Evolutionary conservation across 2,113 vertebrate species (phyloP).

Genomic region (Megaceryle maxima): DNA sequence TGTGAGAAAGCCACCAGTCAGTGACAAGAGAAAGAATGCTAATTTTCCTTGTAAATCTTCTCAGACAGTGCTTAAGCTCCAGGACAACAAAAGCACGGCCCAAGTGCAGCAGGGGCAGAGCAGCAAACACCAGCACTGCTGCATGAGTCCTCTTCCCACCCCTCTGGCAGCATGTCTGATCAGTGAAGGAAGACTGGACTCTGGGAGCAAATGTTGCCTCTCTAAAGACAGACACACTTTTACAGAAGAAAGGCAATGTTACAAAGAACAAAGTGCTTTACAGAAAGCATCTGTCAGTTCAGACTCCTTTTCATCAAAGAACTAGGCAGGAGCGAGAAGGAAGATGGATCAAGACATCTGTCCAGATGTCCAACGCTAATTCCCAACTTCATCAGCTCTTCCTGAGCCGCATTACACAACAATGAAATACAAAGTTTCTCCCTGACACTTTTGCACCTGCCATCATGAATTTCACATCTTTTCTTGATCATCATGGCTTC

Average conservation of each 20-base stretch:
- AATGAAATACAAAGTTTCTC: not conserved
- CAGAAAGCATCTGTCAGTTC: fast-evolving
- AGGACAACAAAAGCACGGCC: not conserved
- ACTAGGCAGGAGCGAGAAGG: not conserved
- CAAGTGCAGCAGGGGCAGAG: not conserved
- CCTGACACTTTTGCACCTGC: not conserved
- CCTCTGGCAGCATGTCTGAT: not conserved
- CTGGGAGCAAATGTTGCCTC: not conserved
- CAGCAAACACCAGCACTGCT: fast-evolving
- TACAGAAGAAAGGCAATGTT: not conserved
- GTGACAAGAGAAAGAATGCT: not conserved
- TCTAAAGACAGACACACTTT: not conserved
- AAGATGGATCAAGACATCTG: not conserved
- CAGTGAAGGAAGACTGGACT: not conserved
- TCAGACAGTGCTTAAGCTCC: not conserved
- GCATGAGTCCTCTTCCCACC: not conserved
- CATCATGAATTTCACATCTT: not conserved
- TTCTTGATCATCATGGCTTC: not conserved
- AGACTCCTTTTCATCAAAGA: not conserved
- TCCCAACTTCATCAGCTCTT: not conserved
- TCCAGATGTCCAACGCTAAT: not conserved
- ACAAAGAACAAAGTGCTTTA: not conserved
- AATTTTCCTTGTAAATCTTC: not conserved
- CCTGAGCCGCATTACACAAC: not conserved
- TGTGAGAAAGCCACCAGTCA: not conserved